Evolutionary conservation across 2,888 invertebrate species (phyloP), one percentile per base, ranked within the genome.

Genomic region (Bhutanitis thaidina): DNA sequence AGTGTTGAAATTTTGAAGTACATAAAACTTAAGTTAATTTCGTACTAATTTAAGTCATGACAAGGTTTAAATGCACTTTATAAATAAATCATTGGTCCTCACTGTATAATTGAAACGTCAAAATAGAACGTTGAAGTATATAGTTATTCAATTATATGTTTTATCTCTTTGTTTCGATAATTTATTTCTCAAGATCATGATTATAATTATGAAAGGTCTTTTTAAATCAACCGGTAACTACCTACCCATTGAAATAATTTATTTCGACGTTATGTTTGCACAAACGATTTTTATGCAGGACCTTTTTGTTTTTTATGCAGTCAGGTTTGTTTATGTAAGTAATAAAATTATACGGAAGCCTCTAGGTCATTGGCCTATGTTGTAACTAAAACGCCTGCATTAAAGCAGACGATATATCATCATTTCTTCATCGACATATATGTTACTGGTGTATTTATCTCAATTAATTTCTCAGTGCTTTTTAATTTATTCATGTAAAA

Each of bases 21-120:
- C 55, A 53, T 54, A 57, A 60, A 56, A 53, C 47, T 37, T 41
- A 50, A 48, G 49, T 53, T 56, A 60, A 58, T 38, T 29, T 43
- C 39, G 45, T 45, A 44, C 59, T 64, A 61, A 63, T 64, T 65
- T 62, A 61, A 64, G 62, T 54, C 51, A 49, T 36, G 54, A 55
- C 70, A 70, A 70, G 65, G 52, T 60, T 64, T 61, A 59, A 62
- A 57, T 49, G 53, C 55, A 58, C 57, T 55, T 58, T 56, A 12
- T 40, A 49, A 41, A 57, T 60, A 55, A 57, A 59, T 62, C 49
- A 59, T 56, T 59, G 54, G 52, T 39, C 56, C 57, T 55, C 54
- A 52, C 61, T 60, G 53, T 65, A 55, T 66, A 65, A 75, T 71
- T 71, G 66, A 69, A 63, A 60, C 59, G 63, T 69, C 67, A 61